phyloP scores from a whole-genome alignment of 2,113 vertebrate genomes.

The Gymnogyps californianus region DNA sequence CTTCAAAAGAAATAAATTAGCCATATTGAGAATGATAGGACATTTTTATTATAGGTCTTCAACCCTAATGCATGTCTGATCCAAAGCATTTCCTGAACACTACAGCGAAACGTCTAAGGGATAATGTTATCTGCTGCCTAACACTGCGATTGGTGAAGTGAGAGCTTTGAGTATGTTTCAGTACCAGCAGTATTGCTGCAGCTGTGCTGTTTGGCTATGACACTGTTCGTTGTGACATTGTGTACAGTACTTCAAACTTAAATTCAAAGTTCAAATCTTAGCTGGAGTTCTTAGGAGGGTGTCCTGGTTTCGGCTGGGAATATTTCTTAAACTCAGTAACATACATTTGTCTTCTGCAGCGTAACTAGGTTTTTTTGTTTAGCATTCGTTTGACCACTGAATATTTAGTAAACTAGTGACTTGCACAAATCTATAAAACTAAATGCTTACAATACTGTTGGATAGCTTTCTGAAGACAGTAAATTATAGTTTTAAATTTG shows the following conservation, averaged over 20 bases:
- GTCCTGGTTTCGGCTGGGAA: not conserved
- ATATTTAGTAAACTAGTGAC: not conserved
- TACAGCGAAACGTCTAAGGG: not conserved
- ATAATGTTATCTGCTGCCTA: not conserved
- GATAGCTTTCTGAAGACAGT: not conserved
- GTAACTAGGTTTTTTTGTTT: not conserved
- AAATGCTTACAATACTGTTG: not conserved
- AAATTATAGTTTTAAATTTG: not conserved
- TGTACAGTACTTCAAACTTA: not conserved
- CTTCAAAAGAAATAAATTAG: not conserved
- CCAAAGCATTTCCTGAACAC: not conserved
- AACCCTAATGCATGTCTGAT: not conserved
- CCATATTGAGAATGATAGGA: not conserved
- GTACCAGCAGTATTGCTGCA: not conserved
- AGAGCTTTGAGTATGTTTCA: not conserved
- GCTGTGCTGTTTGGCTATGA: not conserved
- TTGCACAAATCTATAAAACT: not conserved
- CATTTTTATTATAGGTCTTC: not conserved
- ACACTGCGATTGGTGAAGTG: rapidly evolving
- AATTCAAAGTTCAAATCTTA: not conserved
- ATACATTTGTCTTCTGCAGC: not conserved
- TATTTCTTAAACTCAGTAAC: not conserved
- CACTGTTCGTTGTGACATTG: not conserved
- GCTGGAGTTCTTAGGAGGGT: not conserved
- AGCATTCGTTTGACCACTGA: not conserved